Evolutionary conservation across 2,888 invertebrate species (phyloP), one percentile per base, ranked within the genome.

Genomic region (Oxycera nigricornis): DNA sequence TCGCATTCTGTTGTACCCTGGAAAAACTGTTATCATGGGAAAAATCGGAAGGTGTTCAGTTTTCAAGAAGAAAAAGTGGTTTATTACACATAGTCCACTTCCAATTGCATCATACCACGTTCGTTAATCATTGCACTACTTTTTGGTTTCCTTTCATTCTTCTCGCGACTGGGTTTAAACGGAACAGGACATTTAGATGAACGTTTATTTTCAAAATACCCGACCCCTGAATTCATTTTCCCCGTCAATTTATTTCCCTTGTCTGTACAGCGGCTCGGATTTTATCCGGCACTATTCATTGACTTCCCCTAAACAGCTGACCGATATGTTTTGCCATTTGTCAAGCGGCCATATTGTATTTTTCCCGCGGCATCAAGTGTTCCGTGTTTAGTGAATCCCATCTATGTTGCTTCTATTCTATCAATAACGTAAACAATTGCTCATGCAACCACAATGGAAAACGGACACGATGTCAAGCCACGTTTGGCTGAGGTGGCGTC

Each of bases 381-480:
- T 62, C 31, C 26, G 62, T 62, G 28, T 39, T 62, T 35, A 14
- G 62, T 24, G 59, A 59, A 7, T 24, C 30, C 2, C 4, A 20
- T 4, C n/a, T 62, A 39, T 35, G 39, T 62, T 31, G 20, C 2
- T 31, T n/a, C 4, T 35, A 17, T 35, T 62, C 35, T 9, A 6
- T 30, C 39, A 7, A 22, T 11, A 9, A 7, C n/a, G n/a, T 26
- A 62, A 62, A 11, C 26, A 39, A 62, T 35, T 35, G 20, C 39
- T 62, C 31, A 62, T 62, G 62, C 62, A 39, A 62, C 62, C 17
- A 28, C 26, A 41, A 73, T 62, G 73, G 73, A 73, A 28, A 41
- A 7, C 14, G 31, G 6, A 24, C 24, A 35, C 11, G 73, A 62
- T 26, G 17, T 52, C n/a, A 73, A 62, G 55, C 52, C 31, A 0